Conservation (phyloP, 2,888 invertebrate species). For the Chironomus tentans region DNA sequence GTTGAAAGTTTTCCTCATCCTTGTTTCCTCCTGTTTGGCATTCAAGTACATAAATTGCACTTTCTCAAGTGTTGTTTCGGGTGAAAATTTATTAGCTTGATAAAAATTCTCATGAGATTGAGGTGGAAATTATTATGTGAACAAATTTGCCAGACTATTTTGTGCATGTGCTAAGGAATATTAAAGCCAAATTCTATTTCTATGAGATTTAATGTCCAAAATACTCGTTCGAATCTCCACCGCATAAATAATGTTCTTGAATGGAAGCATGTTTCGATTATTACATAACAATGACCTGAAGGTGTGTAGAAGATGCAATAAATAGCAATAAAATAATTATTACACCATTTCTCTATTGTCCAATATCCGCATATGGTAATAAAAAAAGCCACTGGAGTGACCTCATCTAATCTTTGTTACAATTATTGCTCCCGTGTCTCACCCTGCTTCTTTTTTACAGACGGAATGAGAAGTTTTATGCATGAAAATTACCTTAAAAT, state of each 20-base stretch:
- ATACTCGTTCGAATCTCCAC: not conserved
- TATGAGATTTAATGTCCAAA: not conserved
- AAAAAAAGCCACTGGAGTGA: slow-evolving; percentile 14
- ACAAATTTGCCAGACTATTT: not conserved
- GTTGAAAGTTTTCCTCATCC: slow-evolving; percentile 16
- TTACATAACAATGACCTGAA: slow-evolving; percentile 1
- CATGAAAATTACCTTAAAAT: slow-evolving; percentile 8
- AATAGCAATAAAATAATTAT: slow-evolving; percentile 27
- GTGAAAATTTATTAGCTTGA: not conserved
- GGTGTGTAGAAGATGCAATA: slow-evolving; percentile 1
- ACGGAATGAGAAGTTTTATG: not conserved
- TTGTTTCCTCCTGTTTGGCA: not conserved
- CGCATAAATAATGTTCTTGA: too few species aligned
- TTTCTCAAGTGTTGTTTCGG: not conserved
- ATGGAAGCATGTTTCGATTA: not conserved
- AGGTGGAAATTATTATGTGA: not conserved
- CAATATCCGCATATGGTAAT: not conserved
- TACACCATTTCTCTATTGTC: slow-evolving; percentile 24
- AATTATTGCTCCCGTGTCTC: not conserved
- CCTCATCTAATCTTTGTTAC: not conserved
- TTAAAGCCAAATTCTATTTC: not conserved
- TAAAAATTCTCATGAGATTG: not conserved
- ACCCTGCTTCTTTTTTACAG: not conserved
- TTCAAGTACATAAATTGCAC: not conserved
- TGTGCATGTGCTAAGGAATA: not conserved